These are phyloP conservation scores for Bujurquina vittata DNA, from an alignment of 2,113 vertebrate species.

Conservation along the genomic window DNA sequence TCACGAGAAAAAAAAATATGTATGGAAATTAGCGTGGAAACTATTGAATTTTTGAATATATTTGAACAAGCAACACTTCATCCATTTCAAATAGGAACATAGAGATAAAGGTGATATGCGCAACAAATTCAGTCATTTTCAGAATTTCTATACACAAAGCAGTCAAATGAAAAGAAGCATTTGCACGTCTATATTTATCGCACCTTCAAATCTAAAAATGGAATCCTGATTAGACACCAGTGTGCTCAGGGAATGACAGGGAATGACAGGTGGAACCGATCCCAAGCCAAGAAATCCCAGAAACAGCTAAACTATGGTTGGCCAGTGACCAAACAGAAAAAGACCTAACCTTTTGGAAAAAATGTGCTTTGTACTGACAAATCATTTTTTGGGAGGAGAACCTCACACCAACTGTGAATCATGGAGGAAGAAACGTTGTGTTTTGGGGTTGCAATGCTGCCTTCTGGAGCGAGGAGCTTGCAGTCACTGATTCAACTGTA, in stretches of 20 bases:
- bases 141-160: slow-evolving; percentile 2
- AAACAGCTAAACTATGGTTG: background rate
- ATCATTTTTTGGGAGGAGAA: too few species aligned
- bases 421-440: background rate
- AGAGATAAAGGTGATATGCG: background rate
- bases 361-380: background rate
- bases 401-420: too few species aligned
- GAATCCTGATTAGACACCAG: background rate
- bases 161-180: background rate
- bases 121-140: background rate
- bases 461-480: background rate
- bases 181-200: background rate
- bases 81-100: background rate
- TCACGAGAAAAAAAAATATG: background rate
- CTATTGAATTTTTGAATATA: background rate
- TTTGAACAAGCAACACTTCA: background rate
- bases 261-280: background rate
- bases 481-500: background rate
- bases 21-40: background rate
- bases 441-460: background rate
- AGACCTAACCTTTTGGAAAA: background rate
- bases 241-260: background rate
- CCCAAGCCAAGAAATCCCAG: background rate
- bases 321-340: background rate
- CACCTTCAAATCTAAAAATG: slow-evolving; percentile 6